Base-by-base conservation (phyloP, 2,113 vertebrate species). In the Cyprinodon brontotheroides region DNA sequence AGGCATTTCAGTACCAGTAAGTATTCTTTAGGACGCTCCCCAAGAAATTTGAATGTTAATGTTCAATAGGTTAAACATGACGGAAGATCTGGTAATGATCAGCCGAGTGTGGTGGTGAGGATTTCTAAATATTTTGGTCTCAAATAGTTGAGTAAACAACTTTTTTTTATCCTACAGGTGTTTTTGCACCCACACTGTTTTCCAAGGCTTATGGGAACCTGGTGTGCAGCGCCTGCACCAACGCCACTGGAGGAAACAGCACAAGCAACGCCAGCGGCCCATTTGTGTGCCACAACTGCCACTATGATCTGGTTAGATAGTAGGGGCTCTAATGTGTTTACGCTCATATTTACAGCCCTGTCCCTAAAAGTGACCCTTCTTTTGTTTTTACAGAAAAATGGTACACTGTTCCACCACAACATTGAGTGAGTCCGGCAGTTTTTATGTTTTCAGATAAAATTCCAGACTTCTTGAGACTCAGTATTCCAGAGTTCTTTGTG, bases 201-300 rank as follows among this genome's bases (percentile, higher is more conserved):
- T 96, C 96, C 81, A 97, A 97, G 91, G 95, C 95, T 3, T 97
- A 96, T 0, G 96, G 96, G 53, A 96, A 93, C 86, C 79, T 97
- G 86, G 89, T 97, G 15, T 97, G 96, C 0, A 94, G 94, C 0
- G 92, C 93, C 70, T 97, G 96, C 85, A 94, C 94, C 79, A 95
- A 93, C 8, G 69, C 94, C 70, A 87, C 91, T 0, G 92, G 88
- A 69, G 82, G 70, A 74, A 93, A 86, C 47, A 7, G 64, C 76
- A 80, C 81, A 0, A 67, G 72, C 61, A 96, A 93, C 76, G 89
- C 73, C 0, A 92, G 92, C 10, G 93, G 94, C 0, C 87, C 91
- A 0, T 95, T 96, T 40, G 84, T 95, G 65, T 97, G 96, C 78
- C 93, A 92, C 82, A 94, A 92, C 90, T 97, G 96, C 61, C 95